Percentiles rank a stretch among this genome's conserved stretches.
Conservation (phyloP, 2,797 vertebrate species). For the Aselliscus stoliczkanus region DNA sequence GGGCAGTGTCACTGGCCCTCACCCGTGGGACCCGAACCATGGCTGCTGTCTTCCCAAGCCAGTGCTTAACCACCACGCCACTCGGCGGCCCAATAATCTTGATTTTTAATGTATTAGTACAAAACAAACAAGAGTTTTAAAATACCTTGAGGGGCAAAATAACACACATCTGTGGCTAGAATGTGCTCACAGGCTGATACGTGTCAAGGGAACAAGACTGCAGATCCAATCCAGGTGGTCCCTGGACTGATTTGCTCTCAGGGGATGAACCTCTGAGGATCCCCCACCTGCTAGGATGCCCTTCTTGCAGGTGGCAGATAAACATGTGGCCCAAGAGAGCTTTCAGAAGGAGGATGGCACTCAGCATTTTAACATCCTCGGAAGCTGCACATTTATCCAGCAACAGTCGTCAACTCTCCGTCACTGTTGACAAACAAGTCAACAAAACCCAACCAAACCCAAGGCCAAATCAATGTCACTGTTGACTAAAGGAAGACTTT, state of each 20-base stretch:
- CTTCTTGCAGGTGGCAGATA: neutral
- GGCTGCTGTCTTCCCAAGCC: too few relatives aligned
- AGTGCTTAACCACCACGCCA: too few relatives aligned
- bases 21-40: too few relatives aligned
- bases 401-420: neutral
- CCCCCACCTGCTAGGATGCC: neutral
- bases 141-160: neutral
- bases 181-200: neutral
- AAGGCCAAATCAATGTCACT: neutral
- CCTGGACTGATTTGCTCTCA: neutral
- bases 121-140: neutral
- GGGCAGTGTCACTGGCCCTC: too few relatives aligned
- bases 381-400: neutral
- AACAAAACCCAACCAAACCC: too few relatives aligned
- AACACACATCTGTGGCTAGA: neutral
- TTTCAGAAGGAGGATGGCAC: neutral
- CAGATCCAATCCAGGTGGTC: neutral
- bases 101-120: neutral
- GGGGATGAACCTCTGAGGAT: neutral
- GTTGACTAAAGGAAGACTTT: neutral
- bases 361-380: neutral
- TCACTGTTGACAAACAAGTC: neutral
- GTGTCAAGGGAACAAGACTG: neutral
- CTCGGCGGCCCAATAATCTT: too few relatives aligned
- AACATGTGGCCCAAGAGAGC: neutral